phyloP scores from a whole-genome alignment of 2,888 invertebrate genomes.

The Buathra laborator region DNA sequence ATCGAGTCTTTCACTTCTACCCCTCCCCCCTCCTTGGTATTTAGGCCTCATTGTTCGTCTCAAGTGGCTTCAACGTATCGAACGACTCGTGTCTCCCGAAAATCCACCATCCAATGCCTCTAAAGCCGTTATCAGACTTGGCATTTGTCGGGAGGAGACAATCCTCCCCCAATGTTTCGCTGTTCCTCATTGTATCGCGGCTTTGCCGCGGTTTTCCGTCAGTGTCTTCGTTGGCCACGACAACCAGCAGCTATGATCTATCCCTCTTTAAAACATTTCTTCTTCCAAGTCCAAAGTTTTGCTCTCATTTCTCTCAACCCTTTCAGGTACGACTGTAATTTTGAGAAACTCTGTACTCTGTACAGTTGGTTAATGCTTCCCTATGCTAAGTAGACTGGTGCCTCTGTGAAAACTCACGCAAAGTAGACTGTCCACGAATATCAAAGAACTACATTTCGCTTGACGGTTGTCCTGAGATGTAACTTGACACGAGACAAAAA shows the following conservation, averaged over 20 bases:
- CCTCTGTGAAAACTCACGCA: neutral
- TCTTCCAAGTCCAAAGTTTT: neutral
- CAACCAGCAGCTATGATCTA: neutral
- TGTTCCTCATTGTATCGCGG: neutral
- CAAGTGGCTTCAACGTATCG: conserved; percentile 49
- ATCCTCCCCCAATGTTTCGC: neutral
- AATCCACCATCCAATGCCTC: conserved; percentile 24
- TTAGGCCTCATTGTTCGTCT: conserved; percentile 66
- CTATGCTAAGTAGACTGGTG: too few species aligned
- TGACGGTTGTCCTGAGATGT: neutral
- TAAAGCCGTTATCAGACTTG: conserved; percentile 23
- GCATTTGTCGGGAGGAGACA: neutral
- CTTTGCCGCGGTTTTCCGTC: neutral
- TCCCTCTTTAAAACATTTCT: conserved; percentile 3
- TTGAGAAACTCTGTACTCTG: neutral
- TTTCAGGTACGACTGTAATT: neutral
- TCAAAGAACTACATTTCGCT: neutral
- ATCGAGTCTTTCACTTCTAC: conserved; percentile 19
- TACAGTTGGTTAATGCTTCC: too few species aligned
- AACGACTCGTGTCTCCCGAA: conserved; percentile 42
- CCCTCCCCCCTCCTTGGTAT: conserved; percentile 32
- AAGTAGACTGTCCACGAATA: neutral
- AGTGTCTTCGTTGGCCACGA: neutral
- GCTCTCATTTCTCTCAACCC: neutral
- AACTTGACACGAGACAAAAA: neutral